Evolutionary conservation across 2,888 invertebrate species (phyloP).

Genomic region (Archaeoteleia sp.): DNA sequence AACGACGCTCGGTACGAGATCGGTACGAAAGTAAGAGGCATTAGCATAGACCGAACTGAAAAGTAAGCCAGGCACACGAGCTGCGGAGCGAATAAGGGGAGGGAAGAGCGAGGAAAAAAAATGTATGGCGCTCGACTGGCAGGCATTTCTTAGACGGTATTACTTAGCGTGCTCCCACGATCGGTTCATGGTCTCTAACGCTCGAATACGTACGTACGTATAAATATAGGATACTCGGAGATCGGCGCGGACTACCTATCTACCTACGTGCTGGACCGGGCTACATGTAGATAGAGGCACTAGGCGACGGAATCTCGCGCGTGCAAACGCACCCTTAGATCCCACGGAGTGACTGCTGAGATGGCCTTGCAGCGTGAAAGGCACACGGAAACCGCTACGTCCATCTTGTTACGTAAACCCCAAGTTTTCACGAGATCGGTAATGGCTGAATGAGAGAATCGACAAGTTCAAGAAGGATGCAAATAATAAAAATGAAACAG

Average conservation of each 20-base stretch:
- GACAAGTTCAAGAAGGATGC: neutral
- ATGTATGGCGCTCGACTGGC: conserved; percentile 42
- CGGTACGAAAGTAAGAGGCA: conserved; percentile 61
- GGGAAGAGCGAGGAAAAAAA: conserved; percentile 46
- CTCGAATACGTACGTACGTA: conserved; percentile 15
- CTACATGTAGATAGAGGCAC: neutral
- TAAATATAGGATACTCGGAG: conserved; percentile 15
- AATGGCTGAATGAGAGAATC: neutral
- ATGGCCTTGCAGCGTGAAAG: conserved; percentile 55
- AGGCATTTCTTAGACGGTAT: conserved; percentile 34
- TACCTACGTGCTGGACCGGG: conserved; percentile 7
- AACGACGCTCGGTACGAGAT: conserved; percentile 43
- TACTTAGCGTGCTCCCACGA: conserved; percentile 54
- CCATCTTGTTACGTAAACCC: conserved; percentile 74
- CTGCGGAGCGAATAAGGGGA: conserved; percentile 26
- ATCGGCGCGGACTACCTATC: conserved; percentile 12
- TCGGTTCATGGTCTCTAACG: conserved; percentile 56
- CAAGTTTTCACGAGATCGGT: conserved; percentile 65
- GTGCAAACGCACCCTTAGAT: conserved; percentile 54
- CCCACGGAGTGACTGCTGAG: conserved; percentile 48
- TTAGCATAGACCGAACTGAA: conserved; percentile 56
- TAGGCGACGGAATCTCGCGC: conserved; percentile 53
- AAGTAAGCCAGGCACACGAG: conserved; percentile 43
- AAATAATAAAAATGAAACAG: too few relatives aligned
- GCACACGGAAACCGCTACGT: conserved; percentile 70